A percentile compares a stretch with the other conserved stretches of the same genome.
phyloP scores from a whole-genome alignment of 2,113 vertebrate species.

The Ophthalmolycus amberensis region DNA sequence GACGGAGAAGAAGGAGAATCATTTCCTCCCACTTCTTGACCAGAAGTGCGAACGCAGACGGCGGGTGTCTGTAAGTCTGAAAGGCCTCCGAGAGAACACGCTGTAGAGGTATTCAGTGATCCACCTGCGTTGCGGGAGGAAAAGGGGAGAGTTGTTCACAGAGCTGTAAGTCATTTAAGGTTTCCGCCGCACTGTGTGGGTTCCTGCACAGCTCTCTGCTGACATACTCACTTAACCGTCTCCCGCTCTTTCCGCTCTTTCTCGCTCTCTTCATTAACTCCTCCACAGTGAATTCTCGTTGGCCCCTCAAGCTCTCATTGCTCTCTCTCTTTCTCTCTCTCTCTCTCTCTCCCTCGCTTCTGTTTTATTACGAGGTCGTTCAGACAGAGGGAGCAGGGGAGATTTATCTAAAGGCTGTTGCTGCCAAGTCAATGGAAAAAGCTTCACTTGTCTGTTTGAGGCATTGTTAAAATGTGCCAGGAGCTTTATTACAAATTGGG shows the following conservation, averaged over 20 bases:
- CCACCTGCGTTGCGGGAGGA: constrained; percentile 54
- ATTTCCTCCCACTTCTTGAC: constrained; percentile 62
- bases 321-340: constrained; percentile 59
- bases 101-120: constrained; percentile 48
- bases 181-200: constrained; percentile 68
- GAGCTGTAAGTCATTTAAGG: constrained; percentile 73
- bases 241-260: constrained; percentile 68
- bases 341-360: constrained; percentile 57
- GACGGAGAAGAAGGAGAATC: constrained; percentile 51
- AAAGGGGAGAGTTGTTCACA: constrained; percentile 61
- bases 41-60: constrained; percentile 59
- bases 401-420: constrained; percentile 80
- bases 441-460: constrained; percentile 75
- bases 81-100: constrained; percentile 39
- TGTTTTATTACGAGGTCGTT: constrained; percentile 79
- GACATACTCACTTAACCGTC: constrained; percentile 77
- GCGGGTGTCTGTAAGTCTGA: constrained; percentile 13
- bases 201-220: constrained; percentile 72
- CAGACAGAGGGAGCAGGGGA: constrained; percentile 73
- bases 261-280: constrained; percentile 81
- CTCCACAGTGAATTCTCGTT: constrained; percentile 74
- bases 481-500: constrained; percentile 82
- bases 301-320: constrained; percentile 73
- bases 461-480: constrained; percentile 77
- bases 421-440: constrained; percentile 77